These are phyloP conservation scores for Octopus sinensis DNA, from an alignment of 1,140 invertebrate genomes.

Conservation along the genomic window DNA sequence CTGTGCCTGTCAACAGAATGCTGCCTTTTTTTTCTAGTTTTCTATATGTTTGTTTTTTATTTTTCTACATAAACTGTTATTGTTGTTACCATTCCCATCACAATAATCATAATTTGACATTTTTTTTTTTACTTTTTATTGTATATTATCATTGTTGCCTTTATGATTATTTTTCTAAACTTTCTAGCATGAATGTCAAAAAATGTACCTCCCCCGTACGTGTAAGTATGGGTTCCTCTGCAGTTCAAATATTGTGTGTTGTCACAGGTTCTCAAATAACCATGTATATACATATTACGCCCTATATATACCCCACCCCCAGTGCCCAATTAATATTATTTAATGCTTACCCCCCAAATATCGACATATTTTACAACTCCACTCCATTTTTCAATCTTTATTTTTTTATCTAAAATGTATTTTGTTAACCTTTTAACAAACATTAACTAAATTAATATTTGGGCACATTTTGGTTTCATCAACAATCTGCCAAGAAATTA, in stretches of 20 bases:
- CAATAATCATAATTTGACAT: not conserved
- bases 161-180: slow-evolving; percentile 1
- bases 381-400: too few species aligned
- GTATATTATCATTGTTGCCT: slow-evolving; percentile 10
- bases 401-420: too few species aligned
- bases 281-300: too few species aligned
- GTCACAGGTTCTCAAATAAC: not conserved
- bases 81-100: not conserved
- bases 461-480: too few species aligned
- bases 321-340: too few species aligned
- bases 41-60: not conserved
- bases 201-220: not conserved
- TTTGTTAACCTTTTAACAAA: too few species aligned
- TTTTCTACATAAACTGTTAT: slow-evolving; percentile 2
- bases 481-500: too few species aligned
- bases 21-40: slow-evolving; percentile 5
- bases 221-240: slow-evolving; percentile 11
- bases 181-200: slow-evolving; percentile 14
- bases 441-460: too few species aligned
- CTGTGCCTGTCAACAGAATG: slow-evolving; percentile 6
- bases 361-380: too few species aligned
- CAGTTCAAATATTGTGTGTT: not conserved
- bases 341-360: too few species aligned
- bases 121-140: slow-evolving; percentile 8
- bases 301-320: too few species aligned